phyloP scores from a whole-genome alignment of 2,113 vertebrate genomes.

The Carassius carassius region DNA sequence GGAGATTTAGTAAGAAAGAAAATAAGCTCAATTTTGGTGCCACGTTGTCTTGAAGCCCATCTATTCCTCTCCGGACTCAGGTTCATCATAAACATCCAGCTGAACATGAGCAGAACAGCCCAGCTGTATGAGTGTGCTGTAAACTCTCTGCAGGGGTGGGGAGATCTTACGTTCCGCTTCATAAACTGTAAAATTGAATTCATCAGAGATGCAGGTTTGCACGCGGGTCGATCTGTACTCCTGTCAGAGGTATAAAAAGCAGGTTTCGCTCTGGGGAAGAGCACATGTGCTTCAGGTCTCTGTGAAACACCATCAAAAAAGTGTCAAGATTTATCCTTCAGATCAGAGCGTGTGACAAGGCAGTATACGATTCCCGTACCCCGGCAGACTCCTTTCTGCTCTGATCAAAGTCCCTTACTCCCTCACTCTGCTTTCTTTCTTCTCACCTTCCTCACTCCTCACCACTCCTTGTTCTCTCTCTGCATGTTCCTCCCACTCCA shows the following conservation, averaged over 20 bases:
- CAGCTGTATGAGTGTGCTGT: not conserved
- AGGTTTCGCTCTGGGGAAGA: slow-evolving; percentile 14
- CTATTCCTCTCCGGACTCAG: not conserved
- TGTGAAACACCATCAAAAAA: slow-evolving; percentile 30
- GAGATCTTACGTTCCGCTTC: slow-evolving; percentile 26
- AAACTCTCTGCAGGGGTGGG: slow-evolving; percentile 20
- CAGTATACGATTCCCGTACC: not conserved
- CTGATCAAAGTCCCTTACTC: not conserved
- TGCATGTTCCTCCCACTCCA: slow-evolving; percentile 11
- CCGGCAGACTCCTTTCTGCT: slow-evolving; percentile 7
- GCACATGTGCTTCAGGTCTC: slow-evolving; percentile 12
- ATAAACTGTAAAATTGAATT: slow-evolving; percentile 31
- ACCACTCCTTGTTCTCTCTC: slow-evolving; percentile 5
- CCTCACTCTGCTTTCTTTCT: not conserved
- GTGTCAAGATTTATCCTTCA: slow-evolving; percentile 40
- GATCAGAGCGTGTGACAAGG: slow-evolving; percentile 1
- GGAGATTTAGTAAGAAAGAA: not conserved
- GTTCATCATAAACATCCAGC: not conserved
- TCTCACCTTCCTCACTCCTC: not conserved
- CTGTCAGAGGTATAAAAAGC: slow-evolving; percentile 14
- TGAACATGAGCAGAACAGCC: not conserved
- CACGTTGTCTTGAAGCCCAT: not conserved
- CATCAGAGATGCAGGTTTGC: slow-evolving; percentile 30
- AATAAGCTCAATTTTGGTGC: not conserved
- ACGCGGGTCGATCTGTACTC: not conserved